A percentile compares a stretch with the other conserved stretches of the same genome.
These are phyloP conservation scores for Pyrocephalus nanus DNA, from an alignment of 2,797 vertebrate genomes.

Conservation along the genomic window DNA sequence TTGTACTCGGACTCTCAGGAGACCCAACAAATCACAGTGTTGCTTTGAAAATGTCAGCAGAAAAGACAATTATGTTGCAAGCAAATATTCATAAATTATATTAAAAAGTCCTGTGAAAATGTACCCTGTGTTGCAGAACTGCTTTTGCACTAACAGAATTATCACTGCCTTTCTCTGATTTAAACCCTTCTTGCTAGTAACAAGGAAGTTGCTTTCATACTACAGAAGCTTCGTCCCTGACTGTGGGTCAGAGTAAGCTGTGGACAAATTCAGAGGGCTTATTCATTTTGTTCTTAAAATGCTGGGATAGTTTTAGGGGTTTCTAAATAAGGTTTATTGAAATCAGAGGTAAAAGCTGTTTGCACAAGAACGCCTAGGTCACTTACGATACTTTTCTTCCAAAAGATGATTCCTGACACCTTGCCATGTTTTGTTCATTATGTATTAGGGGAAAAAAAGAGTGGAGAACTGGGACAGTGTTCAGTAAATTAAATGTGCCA, in stretches of 20 bases:
- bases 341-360: conserved; percentile 17
- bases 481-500: conserved; percentile 69
- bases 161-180: conserved; percentile 70
- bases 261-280: conserved; percentile 27
- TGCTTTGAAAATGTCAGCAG: conserved; percentile 98
- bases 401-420: conserved; percentile 58
- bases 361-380: not conserved
- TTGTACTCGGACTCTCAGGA: conserved; percentile 83
- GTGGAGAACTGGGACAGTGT: conserved; percentile 56
- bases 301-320: not conserved
- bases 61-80: conserved; percentile 91
- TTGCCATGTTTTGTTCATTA: conserved; percentile 57
- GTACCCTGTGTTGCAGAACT: conserved; percentile 75
- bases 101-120: conserved; percentile 81
- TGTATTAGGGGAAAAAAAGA: conserved; percentile 3
- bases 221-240: not conserved
- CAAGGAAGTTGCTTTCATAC: conserved; percentile 28
- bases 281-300: not conserved
- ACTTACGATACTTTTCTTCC: conserved; percentile 1
- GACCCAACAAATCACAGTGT: conserved; percentile 85
- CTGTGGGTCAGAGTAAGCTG: not conserved
- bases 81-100: conserved; percentile 87
- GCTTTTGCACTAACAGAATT: conserved; percentile 66
- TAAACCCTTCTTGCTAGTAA: conserved; percentile 51
- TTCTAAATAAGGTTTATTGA: not conserved